Conservation (phyloP, 2,113 vertebrate species). For the Tenebrosternarchus preto region DNA sequence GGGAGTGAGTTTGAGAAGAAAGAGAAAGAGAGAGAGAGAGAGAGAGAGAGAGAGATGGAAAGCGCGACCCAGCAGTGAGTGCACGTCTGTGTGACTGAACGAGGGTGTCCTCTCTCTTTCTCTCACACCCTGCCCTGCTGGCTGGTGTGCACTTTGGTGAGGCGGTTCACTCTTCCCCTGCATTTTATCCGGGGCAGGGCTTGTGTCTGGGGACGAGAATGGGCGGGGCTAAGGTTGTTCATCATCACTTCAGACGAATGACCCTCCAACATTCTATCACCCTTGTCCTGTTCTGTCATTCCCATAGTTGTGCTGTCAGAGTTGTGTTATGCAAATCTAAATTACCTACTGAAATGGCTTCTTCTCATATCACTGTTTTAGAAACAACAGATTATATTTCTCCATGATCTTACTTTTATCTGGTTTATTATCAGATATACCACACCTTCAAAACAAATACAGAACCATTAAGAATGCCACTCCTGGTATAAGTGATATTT, state of each 20-base stretch:
- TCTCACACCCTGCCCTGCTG: conserved; percentile 53
- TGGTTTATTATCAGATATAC: background rate
- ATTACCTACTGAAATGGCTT: conserved; percentile 36
- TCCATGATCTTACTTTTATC: background rate
- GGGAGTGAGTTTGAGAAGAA: conserved; percentile 36
- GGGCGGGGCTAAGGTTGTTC: conserved; percentile 71
- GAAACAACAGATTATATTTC: background rate
- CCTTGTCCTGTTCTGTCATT: conserved; percentile 7
- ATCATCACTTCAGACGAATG: conserved; percentile 68
- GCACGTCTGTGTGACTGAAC: conserved; percentile 63
- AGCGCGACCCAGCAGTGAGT: conserved; percentile 57
- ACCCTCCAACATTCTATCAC: conserved; percentile 35
- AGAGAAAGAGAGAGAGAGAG: conserved; percentile 57
- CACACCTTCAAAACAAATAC: background rate
- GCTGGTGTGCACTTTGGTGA: conserved; percentile 62
- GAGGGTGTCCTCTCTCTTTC: conserved; percentile 62
- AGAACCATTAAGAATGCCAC: background rate
- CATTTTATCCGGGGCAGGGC: conserved; percentile 77
- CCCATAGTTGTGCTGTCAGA: background rate
- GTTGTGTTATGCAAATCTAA: background rate
- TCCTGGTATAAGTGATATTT: background rate
- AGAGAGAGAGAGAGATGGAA: conserved; percentile 55
- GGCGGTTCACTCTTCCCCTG: conserved; percentile 62
- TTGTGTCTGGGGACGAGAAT: conserved; percentile 65
- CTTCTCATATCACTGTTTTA: background rate